Evolutionary conservation across 2,888 invertebrate genomes (phyloP).

Genomic region (Hesperia comma): DNA sequence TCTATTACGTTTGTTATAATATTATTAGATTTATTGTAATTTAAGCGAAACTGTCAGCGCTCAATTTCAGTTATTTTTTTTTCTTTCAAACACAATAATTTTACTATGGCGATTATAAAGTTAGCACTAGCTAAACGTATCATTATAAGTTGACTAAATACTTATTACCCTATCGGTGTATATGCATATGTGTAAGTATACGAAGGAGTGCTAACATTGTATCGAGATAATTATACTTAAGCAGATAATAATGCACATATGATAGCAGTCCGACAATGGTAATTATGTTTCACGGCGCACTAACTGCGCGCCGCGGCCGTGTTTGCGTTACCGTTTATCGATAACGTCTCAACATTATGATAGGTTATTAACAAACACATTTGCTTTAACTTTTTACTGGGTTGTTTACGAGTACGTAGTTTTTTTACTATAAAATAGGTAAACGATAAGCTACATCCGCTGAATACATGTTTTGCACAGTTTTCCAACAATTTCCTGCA

Average conservation of each 20-base stretch:
- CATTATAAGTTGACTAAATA: too few relatives aligned
- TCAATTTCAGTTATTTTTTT: not conserved
- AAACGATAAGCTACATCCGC: constrained; percentile 7
- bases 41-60: not conserved
- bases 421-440: constrained; percentile 5
- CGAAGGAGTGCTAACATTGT: constrained; percentile 14
- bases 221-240: constrained; percentile 11
- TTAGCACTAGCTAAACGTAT: too few relatives aligned
- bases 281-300: constrained; percentile 26
- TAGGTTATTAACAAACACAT: constrained; percentile 29
- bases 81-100: too few relatives aligned
- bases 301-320: constrained; percentile 16
- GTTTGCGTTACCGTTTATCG: constrained; percentile 34
- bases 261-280: constrained; percentile 29
- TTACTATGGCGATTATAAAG: too few relatives aligned
- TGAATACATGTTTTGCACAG: not conserved
- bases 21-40: too few relatives aligned
- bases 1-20: not conserved
- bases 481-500: not conserved
- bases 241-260: constrained; percentile 7
- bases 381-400: constrained; percentile 13
- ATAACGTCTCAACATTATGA: constrained; percentile 35
- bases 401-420: constrained; percentile 6
- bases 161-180: too few relatives aligned
- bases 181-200: not conserved